Base-by-base conservation (phyloP, 2,113 vertebrate genomes). In the Paradisaea rubra region DNA sequence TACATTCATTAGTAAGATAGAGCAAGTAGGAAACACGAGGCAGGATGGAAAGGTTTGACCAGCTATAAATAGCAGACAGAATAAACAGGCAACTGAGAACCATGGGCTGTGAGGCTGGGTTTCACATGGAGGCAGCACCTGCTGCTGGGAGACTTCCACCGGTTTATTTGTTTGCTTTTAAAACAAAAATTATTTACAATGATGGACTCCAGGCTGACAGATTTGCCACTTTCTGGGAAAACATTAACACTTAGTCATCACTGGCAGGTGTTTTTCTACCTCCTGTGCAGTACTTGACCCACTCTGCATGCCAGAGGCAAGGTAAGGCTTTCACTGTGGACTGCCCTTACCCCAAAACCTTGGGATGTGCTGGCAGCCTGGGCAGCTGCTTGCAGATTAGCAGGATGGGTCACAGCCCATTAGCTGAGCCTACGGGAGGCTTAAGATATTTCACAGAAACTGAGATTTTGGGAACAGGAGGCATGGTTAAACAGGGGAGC, bases 151-250 rank as follows among this genome's bases (percentile, higher is more conserved):
- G 24, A 86, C 68, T 73, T 92, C 73, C 63, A 72, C 53, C 64
- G 13, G 24, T 87, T 92, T 93, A 72, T 81, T 92, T 95, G 74
- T 93, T 95, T 95, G 79, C 81, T 91, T 78, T 95, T 93, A 39
- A 91, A 94, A 96, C 33, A 84, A 80, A 95, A 91, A 52, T 64
- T 94, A 61, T 91, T 92, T 90, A 80, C 61, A 84, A 28, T 33
- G 3, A 80, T 65, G 66, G 84, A 64, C 50, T 79, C 54, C 69
- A 80, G 73, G 28, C 53, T 94, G 81, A 84, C 45, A 63, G 47
- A 73, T 83, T 66, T 64, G 54, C 50, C 17, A 17, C 31, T 76
- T 93, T 92, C 74, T 74, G 88, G 61, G 84, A 92, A 96, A 86
- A 70, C 20, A 28, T 44, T 70, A 81, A 37, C 49, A 25, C 68